These are phyloP conservation scores for Struthidea cinerea DNA, from an alignment of 2,113 vertebrate species.

Conservation along the genomic window DNA sequence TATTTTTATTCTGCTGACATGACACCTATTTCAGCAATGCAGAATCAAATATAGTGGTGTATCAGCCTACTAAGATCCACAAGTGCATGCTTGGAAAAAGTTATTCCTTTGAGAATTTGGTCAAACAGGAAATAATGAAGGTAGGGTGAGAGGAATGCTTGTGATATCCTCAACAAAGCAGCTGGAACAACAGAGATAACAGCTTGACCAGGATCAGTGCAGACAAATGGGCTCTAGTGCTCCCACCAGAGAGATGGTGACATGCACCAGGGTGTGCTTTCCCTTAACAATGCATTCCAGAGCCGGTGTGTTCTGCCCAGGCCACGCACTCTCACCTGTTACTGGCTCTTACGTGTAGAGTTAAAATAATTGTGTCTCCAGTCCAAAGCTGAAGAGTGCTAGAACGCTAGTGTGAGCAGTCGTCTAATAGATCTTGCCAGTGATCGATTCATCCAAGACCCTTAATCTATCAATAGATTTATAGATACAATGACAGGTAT, in stretches of 20 bases:
- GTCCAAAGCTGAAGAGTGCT: background rate
- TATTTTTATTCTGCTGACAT: background rate
- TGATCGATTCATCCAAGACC: background rate
- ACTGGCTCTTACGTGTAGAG: fast-evolving
- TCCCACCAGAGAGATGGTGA: background rate
- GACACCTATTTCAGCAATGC: background rate
- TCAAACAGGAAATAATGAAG: background rate
- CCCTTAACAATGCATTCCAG: fast-evolving
- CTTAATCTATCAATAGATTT: background rate
- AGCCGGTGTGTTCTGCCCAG: background rate
- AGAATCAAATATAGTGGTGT: background rate
- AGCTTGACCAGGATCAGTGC: background rate
- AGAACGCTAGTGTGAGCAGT: background rate
- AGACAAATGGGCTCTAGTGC: background rate
- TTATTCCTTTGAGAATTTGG: background rate
- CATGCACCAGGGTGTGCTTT: background rate
- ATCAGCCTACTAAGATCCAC: background rate
- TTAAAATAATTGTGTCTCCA: background rate
- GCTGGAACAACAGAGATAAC: background rate
- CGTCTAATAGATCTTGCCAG: background rate
- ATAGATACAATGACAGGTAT: background rate
- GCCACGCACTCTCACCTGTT: background rate
- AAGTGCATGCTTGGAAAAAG: background rate
- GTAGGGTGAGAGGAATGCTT: background rate
- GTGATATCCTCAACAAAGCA: background rate